A percentile compares a stretch with the other conserved stretches of the same genome.
Conservation (phyloP, 1,140 invertebrate species). For the Phocides pigmalion region DNA sequence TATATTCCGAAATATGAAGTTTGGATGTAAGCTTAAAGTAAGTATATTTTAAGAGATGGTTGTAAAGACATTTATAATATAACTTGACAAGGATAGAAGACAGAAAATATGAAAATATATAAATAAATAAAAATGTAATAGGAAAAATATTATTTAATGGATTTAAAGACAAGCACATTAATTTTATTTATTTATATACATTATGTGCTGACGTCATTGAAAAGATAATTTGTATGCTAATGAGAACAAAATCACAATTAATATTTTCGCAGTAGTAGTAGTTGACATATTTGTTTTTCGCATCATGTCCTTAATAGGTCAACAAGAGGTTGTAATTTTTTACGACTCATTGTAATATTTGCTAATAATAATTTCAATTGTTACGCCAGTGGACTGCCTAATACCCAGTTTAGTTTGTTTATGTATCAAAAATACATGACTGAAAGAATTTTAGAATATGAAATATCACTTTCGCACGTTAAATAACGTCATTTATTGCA, state of each 20-base stretch:
- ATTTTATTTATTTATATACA: neutral
- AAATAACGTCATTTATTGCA: too few relatives aligned
- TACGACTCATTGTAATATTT: conserved; percentile 75
- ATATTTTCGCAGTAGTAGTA: conserved; percentile 18
- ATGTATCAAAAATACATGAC: conserved; percentile 28
- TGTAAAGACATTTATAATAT: too few relatives aligned
- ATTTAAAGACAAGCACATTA: too few relatives aligned
- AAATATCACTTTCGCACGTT: too few relatives aligned
- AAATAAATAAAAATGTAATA: too few relatives aligned
- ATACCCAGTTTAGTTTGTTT: conserved; percentile 36
- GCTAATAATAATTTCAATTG: conserved; percentile 51
- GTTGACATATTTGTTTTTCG: conserved; percentile 40
- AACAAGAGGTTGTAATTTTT: conserved; percentile 69
- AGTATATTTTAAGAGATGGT: too few relatives aligned
- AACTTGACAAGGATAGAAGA: too few relatives aligned
- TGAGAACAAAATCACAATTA: conserved; percentile 15
- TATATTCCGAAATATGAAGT: too few relatives aligned
- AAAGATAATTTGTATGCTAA: conserved; percentile 27
- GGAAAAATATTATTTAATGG: too few relatives aligned
- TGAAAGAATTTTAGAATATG: too few relatives aligned
- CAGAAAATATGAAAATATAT: too few relatives aligned
- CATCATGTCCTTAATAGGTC: conserved; percentile 60
- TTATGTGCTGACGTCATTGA: conserved; percentile 34
- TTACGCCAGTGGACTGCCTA: conserved; percentile 39
- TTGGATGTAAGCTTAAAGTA: too few relatives aligned